phyloP scores from a whole-genome alignment of 2,113 vertebrate genomes.

The Tylochromis polylepis region DNA sequence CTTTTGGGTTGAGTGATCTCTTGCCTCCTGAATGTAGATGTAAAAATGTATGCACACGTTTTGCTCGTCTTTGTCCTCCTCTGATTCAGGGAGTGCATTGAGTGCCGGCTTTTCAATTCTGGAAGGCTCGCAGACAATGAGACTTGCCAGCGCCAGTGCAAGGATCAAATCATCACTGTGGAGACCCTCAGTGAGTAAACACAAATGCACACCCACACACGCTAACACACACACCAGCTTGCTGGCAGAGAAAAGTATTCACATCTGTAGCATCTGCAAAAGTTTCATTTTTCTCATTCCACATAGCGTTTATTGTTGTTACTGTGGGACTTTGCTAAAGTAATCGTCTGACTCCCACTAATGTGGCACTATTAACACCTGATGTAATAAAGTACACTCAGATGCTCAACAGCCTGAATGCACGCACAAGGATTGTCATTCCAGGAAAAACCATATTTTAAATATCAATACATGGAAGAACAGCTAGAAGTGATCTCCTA shows the following conservation, averaged over 20 bases:
- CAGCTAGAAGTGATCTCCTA: not conserved
- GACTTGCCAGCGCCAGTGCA: slow-evolving; percentile 92
- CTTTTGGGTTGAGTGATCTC: not conserved
- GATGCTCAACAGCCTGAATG: not conserved
- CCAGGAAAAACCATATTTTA: not conserved
- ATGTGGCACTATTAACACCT: not conserved
- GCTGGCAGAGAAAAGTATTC: not conserved
- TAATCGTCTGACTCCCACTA: not conserved
- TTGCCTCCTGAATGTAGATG: not conserved
- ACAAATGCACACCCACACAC: not conserved
- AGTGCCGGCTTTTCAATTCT: slow-evolving; percentile 86
- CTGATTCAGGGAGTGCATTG: slow-evolving; percentile 86
- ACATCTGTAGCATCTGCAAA: slow-evolving; percentile 24
- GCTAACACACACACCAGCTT: not conserved
- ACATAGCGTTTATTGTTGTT: not conserved
- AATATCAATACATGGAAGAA: not conserved
- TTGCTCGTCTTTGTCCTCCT: not conserved
- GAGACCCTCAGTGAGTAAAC: slow-evolving; percentile 83
- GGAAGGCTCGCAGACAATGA: slow-evolving; percentile 87
- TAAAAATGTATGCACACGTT: not conserved
- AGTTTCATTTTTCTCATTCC: not conserved
- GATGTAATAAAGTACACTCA: not conserved
- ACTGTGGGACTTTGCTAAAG: not conserved
- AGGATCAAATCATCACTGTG: slow-evolving; percentile 86
- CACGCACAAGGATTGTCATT: not conserved